Base-by-base conservation (phyloP, 2,797 vertebrate genomes). In the Helicolenus hilgendorfi region DNA sequence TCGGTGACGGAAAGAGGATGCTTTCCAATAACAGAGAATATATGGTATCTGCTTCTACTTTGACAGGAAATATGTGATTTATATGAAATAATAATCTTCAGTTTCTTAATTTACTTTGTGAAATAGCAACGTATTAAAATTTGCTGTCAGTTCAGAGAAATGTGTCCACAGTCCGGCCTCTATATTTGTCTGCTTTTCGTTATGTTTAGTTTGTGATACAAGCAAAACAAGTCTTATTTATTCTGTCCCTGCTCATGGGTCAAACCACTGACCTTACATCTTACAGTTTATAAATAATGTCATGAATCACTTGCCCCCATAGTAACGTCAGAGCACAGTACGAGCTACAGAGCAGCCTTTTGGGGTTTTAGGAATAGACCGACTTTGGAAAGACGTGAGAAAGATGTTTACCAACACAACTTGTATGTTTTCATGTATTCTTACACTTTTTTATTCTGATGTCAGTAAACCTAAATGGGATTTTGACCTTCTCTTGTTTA, bases 281-380 rank as follows among this genome's bases (percentile, higher is more conserved):
- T 65, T 84, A 73, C 65, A 81, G 65, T 91, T 88, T 84, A 88
- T 88, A 92, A 89, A 91, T 89, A 84, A 74, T 49, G 49, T 77
- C 75, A 86, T 83, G 67, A 81, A 85, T 85, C 75, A 82, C 71
- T 71, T 68, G 53, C 65, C 9, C 8, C 77, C 13, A 15, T 22
- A 31, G 27, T 74, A 36, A 83, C 55, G 24, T 90, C 84, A 86
- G 74, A 88, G 62, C 27, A 10, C 59, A 56, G 58, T 8, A 2
- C 1, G 38, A 73, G 59, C n/a, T 55, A 35, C 31, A 55, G 27
- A 70, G 20, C 22, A 36, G 41, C 53, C 79, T 74, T 78, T 63
- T 38, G 11, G 45, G 14, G 53, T 89, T 35, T 27, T 22, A 26
- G 76, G 65, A 83, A 89, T 15, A 26, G 4, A 56, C 27, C 18